Conservation (phyloP, 1,140 invertebrate species). For the Kradibia gibbosae region DNA sequence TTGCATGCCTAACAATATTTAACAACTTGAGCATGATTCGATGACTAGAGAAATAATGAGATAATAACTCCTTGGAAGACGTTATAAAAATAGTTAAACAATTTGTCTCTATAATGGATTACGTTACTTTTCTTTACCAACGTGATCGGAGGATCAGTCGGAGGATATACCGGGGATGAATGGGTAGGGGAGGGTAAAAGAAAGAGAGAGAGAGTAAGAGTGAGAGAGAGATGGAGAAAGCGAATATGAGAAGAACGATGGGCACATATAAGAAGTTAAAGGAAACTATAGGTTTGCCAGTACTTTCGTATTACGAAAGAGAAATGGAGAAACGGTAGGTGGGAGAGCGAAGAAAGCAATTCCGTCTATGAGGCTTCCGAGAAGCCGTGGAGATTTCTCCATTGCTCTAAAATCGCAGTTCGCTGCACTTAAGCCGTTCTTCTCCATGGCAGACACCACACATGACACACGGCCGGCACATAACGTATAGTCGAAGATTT, state of each 20-base stretch:
- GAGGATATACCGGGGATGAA: too few species aligned
- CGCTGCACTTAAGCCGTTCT: constrained; percentile 36
- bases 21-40: not conserved
- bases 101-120: not conserved
- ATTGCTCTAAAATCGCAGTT: constrained; percentile 36
- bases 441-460: too few species aligned
- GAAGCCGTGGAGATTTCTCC: constrained; percentile 30
- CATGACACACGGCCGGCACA: not conserved
- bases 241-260: not conserved
- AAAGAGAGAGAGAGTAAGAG: not conserved
- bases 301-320: constrained; percentile 42
- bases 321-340: not conserved
- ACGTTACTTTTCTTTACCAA: not conserved
- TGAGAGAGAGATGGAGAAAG: not conserved
- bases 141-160: too few species aligned
- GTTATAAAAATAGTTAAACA: not conserved
- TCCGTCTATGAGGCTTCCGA: constrained; percentile 38
- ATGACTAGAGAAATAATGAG: not conserved
- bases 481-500: constrained; percentile 7
- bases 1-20: not conserved
- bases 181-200: too few species aligned
- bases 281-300: constrained; percentile 47
- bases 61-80: not conserved
- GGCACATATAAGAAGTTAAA: constrained; percentile 30
- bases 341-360: constrained; percentile 15